A percentile compares a stretch with the other conserved stretches of the same genome.
These are phyloP conservation scores for Lampris megalopsis DNA, from an alignment of 2,113 vertebrate species.

Conservation along the genomic window DNA sequence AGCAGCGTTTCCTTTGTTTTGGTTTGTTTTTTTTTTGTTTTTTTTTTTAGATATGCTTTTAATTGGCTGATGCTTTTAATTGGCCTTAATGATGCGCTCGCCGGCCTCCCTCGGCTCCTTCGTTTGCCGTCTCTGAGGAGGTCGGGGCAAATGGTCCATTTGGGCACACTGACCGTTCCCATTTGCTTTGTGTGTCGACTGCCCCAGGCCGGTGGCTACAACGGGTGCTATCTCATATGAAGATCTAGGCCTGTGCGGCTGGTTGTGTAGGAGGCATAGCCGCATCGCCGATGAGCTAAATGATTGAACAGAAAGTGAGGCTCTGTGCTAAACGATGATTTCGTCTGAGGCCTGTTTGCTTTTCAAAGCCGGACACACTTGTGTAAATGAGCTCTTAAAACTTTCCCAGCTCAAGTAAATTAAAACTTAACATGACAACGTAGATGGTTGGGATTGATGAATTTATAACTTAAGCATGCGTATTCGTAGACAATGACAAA, in stretches of 20 bases:
- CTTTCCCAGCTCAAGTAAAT: no score
- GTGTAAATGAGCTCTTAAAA: no score
- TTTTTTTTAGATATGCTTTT: slow-evolving; percentile 26
- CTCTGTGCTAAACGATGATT: not conserved
- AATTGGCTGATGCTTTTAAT: slow-evolving; percentile 38
- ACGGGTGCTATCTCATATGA: slow-evolving; percentile 14
- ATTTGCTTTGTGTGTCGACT: slow-evolving; percentile 12
- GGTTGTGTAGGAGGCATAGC: slow-evolving; percentile 19
- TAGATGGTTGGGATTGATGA: no score
- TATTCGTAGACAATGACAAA: not conserved
- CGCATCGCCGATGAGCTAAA: slow-evolving; percentile 24
- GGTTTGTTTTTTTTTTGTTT: not conserved
- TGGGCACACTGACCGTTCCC: slow-evolving; percentile 15
- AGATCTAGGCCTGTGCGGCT: slow-evolving; percentile 5
- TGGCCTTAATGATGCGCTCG: not conserved
- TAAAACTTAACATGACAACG: no score
- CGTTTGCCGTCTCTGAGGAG: slow-evolving; percentile 22
- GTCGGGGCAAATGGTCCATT: not conserved
- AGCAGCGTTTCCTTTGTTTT: not conserved
- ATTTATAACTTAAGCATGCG: not conserved
- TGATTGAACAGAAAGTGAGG: not conserved
- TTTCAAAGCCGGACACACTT: no score
- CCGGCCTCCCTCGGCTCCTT: slow-evolving; percentile 7
- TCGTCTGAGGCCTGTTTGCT: no score
- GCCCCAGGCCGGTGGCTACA: slow-evolving; percentile 37